Base-by-base conservation (phyloP, 2,888 invertebrate genomes). In the Cerastoderma edule region DNA sequence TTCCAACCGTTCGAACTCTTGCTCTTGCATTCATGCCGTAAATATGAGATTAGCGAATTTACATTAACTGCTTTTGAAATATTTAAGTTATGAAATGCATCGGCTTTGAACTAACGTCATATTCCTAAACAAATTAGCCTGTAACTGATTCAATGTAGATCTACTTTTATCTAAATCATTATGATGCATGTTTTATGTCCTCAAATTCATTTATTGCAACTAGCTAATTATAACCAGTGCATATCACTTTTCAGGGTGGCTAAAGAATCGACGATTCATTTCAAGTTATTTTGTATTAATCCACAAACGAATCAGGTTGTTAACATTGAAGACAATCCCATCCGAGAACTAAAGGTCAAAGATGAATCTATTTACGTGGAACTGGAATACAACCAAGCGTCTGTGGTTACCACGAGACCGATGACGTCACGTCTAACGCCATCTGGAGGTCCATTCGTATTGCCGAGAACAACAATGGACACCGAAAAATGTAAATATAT, bases 371-470 rank as follows among this genome's bases (percentile, higher is more conserved):
- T 57, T 33, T 57, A 33, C 33, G 33, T 57, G 33, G 57, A 57
- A 57, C 19, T 57, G 5, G 32, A 32, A 5, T 57, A 57, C 33
- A 32, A 32, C 33, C 57, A 57, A 0, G 6, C 4, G n/a, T n/a
- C 19, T 32, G 33, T 33, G 8, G 19, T 5, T 5, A 16, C 4
- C 30, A 33, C 33, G 16, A 57, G 33, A 33, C 16, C 32, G 19
- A 57, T 57, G 57, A 57, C 5, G 19, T 57, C 57, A 57, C 57
- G 33, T 19, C 57, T 57, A 24, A 57, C 57, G 57, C n/a, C 33
- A 57, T 13, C 2, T 32, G 57, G 57, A 32, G 33, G 33, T 16
- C 57, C 57, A 1, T 1, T 57, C 4, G 33, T 32, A 33, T 33
- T 57, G 33, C 57, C 32, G 6, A 33, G 30, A 57, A 8, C 16